Conservation (phyloP, 2,888 invertebrate genomes). For the Cerastoderma edule region DNA sequence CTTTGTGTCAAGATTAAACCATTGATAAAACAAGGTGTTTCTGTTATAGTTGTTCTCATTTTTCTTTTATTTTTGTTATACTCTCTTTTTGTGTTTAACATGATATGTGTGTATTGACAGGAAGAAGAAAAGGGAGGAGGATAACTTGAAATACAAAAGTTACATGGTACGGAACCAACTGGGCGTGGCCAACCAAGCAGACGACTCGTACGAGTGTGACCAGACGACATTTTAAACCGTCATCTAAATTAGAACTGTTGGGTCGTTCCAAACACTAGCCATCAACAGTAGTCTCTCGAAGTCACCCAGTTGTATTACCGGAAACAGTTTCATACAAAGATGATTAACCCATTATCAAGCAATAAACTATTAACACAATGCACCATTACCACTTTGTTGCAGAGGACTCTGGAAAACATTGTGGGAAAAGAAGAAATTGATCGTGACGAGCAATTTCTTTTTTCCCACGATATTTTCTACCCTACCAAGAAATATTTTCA, state of each 20-base stretch:
- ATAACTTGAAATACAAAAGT: constrained; percentile 11
- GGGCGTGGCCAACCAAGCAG: constrained; percentile 1
- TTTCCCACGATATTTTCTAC: neutral
- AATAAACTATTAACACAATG: too few species aligned
- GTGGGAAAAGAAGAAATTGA: too few species aligned
- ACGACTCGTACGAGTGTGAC: neutral
- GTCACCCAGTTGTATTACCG: neutral
- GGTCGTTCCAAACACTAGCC: neutral
- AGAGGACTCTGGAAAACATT: too few species aligned
- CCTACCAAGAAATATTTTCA: neutral
- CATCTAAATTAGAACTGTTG: neutral
- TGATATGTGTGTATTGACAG: constrained; percentile 1
- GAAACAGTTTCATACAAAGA: too few species aligned
- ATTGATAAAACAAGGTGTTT: too few species aligned
- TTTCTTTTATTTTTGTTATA: too few species aligned
- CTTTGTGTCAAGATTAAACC: too few species aligned
- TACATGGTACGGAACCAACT: constrained; percentile 23
- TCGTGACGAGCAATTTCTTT: neutral
- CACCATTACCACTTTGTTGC: too few species aligned
- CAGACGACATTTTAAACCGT: constrained; percentile 12
- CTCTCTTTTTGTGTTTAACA: too few species aligned
- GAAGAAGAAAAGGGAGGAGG: neutral
- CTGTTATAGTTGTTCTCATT: too few species aligned
- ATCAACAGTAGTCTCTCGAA: neutral
- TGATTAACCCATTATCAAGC: too few species aligned